Conservation (phyloP, 2,888 invertebrate species). For the Thereva nobilitata region DNA sequence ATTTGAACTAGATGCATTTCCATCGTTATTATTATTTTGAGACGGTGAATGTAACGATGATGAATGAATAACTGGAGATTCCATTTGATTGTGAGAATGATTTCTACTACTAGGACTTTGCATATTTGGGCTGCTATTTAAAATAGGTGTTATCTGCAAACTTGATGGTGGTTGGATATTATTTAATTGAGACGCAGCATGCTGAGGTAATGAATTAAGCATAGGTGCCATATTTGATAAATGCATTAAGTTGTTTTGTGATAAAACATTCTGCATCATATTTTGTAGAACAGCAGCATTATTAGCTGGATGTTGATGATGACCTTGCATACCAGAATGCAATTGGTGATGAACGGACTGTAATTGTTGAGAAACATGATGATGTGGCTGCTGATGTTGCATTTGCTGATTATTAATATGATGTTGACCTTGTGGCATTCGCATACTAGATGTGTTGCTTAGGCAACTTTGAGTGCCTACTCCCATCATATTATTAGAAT, state of each 20-base stretch:
- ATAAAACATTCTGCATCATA: conserved; percentile 53
- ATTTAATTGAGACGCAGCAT: conserved; percentile 38
- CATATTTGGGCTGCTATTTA: conserved; percentile 45
- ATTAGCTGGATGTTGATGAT: conserved; percentile 29
- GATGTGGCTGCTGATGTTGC: conserved; percentile 30
- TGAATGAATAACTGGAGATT: conserved; percentile 43
- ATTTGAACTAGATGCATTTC: conserved; percentile 41
- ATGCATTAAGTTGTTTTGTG: conserved; percentile 51
- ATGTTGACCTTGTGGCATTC: conserved; percentile 22
- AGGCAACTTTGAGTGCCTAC: conserved; percentile 8
- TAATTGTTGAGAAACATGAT: conserved; percentile 14
- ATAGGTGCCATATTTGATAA: conserved; percentile 49
- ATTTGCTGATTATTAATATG: conserved; percentile 27
- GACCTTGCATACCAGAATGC: conserved; percentile 21
- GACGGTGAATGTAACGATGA: conserved; percentile 32
- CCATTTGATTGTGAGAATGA: conserved; percentile 45
- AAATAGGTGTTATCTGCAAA: conserved; percentile 48
- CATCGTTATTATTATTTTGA: conserved; percentile 36
- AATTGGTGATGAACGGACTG: conserved; percentile 24
- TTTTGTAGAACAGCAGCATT: conserved; percentile 46
- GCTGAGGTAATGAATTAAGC: conserved; percentile 43
- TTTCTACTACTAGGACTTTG: conserved; percentile 51
- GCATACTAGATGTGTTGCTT: conserved; percentile 2
- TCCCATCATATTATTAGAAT: conserved; percentile 10
- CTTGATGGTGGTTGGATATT: conserved; percentile 43